These are phyloP conservation scores for Parnassius glacialis DNA, from an alignment of 2,888 invertebrate species.

Conservation along the genomic window DNA sequence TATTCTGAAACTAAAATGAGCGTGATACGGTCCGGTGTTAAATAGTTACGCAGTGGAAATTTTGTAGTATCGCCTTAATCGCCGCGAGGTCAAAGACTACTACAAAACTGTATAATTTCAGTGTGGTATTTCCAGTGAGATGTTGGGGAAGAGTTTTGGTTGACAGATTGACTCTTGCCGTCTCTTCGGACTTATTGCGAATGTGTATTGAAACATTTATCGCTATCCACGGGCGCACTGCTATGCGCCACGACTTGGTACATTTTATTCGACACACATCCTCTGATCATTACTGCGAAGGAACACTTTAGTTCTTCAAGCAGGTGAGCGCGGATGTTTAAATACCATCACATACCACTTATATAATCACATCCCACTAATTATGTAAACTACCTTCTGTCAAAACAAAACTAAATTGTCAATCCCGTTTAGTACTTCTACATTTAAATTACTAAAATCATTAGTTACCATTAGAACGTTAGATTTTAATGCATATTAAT, in stretches of 20 bases:
- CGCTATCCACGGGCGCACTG: conserved; percentile 83
- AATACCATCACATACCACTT: too few relatives aligned
- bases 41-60: conserved; percentile 49
- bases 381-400: not conserved
- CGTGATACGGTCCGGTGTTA: conserved; percentile 74
- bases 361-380: not conserved
- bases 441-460: conserved; percentile 1
- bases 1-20: conserved; percentile 56
- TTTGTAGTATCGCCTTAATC: conserved; percentile 36
- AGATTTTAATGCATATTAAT: too few relatives aligned
- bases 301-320: conserved; percentile 66
- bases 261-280: conserved; percentile 89
- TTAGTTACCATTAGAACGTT: not conserved
- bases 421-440: too few relatives aligned
- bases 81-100: conserved; percentile 41
- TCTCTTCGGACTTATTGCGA: conserved; percentile 73
- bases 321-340: conserved; percentile 47
- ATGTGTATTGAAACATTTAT: conserved; percentile 80
- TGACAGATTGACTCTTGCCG: conserved; percentile 64
- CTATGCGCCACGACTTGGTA: conserved; percentile 88
- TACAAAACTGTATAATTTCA: conserved; percentile 60
- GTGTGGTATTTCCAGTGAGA: conserved; percentile 67
- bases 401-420: not conserved
- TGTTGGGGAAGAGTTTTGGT: conserved; percentile 70
- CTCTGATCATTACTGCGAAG: conserved; percentile 89